Evolutionary conservation across 2,113 vertebrate genomes (phyloP), one percentile per base, ranked within the genome.

Genomic region (Charina bottae): DNA sequence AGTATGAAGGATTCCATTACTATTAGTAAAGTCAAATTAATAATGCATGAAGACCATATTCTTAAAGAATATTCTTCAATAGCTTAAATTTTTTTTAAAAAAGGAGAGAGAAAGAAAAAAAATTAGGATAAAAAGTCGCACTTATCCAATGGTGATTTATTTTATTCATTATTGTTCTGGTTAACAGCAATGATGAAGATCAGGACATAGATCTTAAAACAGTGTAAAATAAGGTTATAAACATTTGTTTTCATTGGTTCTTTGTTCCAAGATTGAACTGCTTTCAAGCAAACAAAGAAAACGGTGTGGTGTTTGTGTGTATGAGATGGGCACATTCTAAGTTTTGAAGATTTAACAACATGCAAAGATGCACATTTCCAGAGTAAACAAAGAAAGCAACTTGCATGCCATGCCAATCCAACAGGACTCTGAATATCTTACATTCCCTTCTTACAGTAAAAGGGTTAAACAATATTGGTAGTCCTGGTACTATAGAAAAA

Each of bases 401-500:
- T 21, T 78, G 17, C 33, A 78, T 78, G 72, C 6, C 68, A 78
- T 3, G 17, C 2, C 33, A 37, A 78, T 78, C 17, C 72, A 78
- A 1, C 33, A 78, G 33, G 72, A 42, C 6, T 37, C 72, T 78
- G 15, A 37, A 21, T 78, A 42, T 19, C 72, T 42, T 37, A 42
- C 21, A 78, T 37, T 37, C 37, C 72, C 33, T 21, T 42, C 33
- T 78, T 72, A 72, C n/a, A 33, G 33, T 33, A 72, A 72, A 72
- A 33, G n/a, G n/a, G 13, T 78, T 78, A 21, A 78, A 33, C 33
- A 37, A 78, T 37, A 37, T 21, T 37, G 17, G 33, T 21, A 37
- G 85, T 24, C 88, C 12, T 92, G 37, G 93, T 94, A 2, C 2
- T 83, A 3, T 13, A 84, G 93, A 9, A 93, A 92, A 91, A 93